Evolutionary conservation across 92 coral and sea anemone genomes (phyloP).

Genomic region (Nematostella vectensis): DNA sequence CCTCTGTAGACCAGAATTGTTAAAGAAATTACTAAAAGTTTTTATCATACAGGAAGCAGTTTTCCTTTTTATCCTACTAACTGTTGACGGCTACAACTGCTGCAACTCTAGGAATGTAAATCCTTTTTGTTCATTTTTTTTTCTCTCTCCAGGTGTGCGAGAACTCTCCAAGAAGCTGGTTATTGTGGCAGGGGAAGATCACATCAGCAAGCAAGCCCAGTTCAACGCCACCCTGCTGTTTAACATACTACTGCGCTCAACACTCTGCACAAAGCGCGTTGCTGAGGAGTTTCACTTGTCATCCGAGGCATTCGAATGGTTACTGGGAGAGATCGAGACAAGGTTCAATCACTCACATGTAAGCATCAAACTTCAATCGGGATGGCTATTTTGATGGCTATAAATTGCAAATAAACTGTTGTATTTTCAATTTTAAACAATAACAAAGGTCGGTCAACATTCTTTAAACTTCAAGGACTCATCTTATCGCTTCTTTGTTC

Average conservation of each 20-base stretch:
- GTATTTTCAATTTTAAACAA: too few relatives aligned
- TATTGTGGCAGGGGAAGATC: conserved; percentile 92
- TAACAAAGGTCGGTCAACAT: too few relatives aligned
- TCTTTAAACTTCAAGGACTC: too few relatives aligned
- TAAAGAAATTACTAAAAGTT: too few relatives aligned
- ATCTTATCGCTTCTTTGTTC: too few relatives aligned
- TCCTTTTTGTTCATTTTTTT: background rate
- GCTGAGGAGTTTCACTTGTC: conserved; percentile 93
- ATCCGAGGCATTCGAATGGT: conserved; percentile 98
- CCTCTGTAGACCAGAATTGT: too few relatives aligned
- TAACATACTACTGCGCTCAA: conserved; percentile 85
- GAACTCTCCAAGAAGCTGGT: conserved; percentile 83
- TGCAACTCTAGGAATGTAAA: too few relatives aligned
- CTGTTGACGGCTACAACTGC: too few relatives aligned
- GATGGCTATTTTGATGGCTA: background rate
- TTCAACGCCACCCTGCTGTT: conserved; percentile 92
- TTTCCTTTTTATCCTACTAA: too few relatives aligned
- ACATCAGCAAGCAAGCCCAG: conserved; percentile 97
- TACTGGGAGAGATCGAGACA: conserved; percentile 94
- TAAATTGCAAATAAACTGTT: background rate
- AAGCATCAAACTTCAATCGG: too few relatives aligned
- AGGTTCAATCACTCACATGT: conserved; percentile 89
- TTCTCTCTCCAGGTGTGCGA: conserved; percentile 60
- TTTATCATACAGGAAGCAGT: too few relatives aligned
- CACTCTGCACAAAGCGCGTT: conserved; percentile 86